phyloP scores from a whole-genome alignment of 2,797 vertebrate species.

The Amblyopsis hoosieri region DNA sequence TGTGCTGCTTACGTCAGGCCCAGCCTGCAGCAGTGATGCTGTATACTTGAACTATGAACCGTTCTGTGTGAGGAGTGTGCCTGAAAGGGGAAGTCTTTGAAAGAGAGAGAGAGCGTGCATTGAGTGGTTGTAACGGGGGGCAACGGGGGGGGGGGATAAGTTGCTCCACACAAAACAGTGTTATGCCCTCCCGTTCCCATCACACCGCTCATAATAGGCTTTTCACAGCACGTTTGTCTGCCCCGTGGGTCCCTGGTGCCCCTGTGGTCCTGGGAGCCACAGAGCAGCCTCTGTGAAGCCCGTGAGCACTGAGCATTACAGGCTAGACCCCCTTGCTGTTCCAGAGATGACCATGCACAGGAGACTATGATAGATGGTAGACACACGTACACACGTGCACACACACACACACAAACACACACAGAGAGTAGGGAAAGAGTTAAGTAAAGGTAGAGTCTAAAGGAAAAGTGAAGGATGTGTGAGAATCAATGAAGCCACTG shows the following conservation, averaged over 20 bases:
- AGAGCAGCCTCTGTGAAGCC: conserved; percentile 72
- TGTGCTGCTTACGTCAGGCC: conserved; percentile 63
- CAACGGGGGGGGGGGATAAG: conserved; percentile 24
- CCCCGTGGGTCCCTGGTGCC: conserved; percentile 61
- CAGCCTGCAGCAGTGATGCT: conserved; percentile 46
- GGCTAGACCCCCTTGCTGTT: background rate
- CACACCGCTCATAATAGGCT: conserved; percentile 64
- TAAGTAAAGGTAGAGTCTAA: conserved; percentile 27
- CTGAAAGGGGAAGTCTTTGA: conserved; percentile 51
- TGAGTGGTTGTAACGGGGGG: conserved; percentile 38
- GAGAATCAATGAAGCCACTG: conserved; percentile 61
- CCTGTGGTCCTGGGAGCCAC: conserved; percentile 62
- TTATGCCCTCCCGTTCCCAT: conserved; percentile 61
- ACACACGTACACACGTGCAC: conserved; percentile 26
- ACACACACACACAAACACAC: conserved; percentile 4
- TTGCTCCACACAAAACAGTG: conserved; percentile 64
- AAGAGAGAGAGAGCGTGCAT: conserved; percentile 14
- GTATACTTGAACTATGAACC: conserved; percentile 81
- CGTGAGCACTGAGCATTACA: conserved; percentile 23
- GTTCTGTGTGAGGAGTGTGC: conserved; percentile 52
- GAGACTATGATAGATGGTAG: background rate
- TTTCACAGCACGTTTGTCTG: conserved; percentile 67
- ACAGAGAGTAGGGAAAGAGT: conserved; percentile 15
- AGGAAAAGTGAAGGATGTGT: conserved; percentile 36
- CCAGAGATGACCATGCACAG: background rate